Evolutionary conservation across 2,113 vertebrate species (phyloP).

Genomic region (Leucopsar rothschildi): DNA sequence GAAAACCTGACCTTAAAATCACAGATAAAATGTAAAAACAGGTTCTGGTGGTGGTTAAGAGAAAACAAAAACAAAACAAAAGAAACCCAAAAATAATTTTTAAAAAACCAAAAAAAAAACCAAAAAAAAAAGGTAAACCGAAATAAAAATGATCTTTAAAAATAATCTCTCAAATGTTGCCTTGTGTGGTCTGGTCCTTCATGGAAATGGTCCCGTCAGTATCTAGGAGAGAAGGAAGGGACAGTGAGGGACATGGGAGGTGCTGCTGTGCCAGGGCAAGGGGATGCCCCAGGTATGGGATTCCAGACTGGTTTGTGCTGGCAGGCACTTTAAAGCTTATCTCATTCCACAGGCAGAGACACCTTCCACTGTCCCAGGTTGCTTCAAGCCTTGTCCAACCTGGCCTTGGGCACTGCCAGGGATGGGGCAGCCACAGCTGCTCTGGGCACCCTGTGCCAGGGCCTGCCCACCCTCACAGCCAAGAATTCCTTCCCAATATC

Average conservation of each 20-base stretch:
- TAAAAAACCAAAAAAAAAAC: background rate
- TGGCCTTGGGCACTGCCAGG: background rate
- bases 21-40: slow-evolving; percentile 30
- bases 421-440: background rate
- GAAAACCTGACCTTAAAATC: slow-evolving; percentile 52
- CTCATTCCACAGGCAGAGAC: background rate
- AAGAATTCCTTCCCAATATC: background rate
- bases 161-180: slow-evolving; percentile 74
- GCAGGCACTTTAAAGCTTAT: background rate
- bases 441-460: background rate
- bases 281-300: background rate
- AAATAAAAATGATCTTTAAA: slow-evolving; percentile 71
- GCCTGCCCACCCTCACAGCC: rapidly evolving
- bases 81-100: background rate
- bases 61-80: background rate
- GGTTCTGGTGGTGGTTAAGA: background rate
- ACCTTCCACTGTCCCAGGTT: rapidly evolving
- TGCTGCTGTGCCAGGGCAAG: background rate
- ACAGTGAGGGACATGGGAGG: background rate
- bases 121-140: slow-evolving; percentile 34
- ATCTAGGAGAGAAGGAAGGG: slow-evolving; percentile 65
- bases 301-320: background rate
- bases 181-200: slow-evolving; percentile 75
- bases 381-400: rapidly evolving
- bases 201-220: slow-evolving; percentile 72